Base-by-base conservation (phyloP, 1,140 invertebrate species). In the Branchinecta lynchi region DNA sequence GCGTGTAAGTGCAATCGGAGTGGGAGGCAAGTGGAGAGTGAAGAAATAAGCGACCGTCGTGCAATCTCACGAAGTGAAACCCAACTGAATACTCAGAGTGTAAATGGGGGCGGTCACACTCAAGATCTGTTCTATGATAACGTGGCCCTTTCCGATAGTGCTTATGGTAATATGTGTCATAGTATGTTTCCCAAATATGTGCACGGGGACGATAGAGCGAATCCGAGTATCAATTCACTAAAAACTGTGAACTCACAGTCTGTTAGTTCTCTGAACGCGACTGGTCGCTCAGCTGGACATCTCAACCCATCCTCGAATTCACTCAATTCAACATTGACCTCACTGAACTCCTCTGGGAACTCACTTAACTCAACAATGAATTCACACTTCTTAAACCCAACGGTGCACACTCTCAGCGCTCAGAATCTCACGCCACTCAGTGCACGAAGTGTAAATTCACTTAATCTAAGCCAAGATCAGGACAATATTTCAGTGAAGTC, bases 1-100 rank as follows among this genome's bases (percentile, higher is more conserved):
- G 45, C 68, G 51, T 71, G 71, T 43, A 44, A 60, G 7, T 70
- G 68, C 44, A 69, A 67, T 21, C 43, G 71, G n/a, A 69, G 51
- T 43, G 45, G 20, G 21, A 46, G 45, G 44, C 43, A 12, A 66
- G 69, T 44, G 65, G 45, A 46, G 20, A 65, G 51, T 3, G 45
- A 65, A 65, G 21, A 44, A 68, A 45, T 15, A 17, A 45, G 66
- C n/a, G 60, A 20, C 32, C 69, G 69, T 21, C 65, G 66, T 20
- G 60, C 17, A 8, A 70, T 70, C 17, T 70, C 69, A 7, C 32
- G 65, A 17, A 66, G 65, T 66, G 69, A 70, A 66, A 70, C 66
- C 46, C 69, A 70, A 44, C 65, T 70, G 66, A 66, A 70, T 43
- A 66, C 51, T 15, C 12, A 60, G 12, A 15, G 51, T 60, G 12